Percentiles rank a stretch among this genome's conserved stretches.
phyloP scores from a whole-genome alignment of 2,113 vertebrate species.

The Myotis brandtii region DNA sequence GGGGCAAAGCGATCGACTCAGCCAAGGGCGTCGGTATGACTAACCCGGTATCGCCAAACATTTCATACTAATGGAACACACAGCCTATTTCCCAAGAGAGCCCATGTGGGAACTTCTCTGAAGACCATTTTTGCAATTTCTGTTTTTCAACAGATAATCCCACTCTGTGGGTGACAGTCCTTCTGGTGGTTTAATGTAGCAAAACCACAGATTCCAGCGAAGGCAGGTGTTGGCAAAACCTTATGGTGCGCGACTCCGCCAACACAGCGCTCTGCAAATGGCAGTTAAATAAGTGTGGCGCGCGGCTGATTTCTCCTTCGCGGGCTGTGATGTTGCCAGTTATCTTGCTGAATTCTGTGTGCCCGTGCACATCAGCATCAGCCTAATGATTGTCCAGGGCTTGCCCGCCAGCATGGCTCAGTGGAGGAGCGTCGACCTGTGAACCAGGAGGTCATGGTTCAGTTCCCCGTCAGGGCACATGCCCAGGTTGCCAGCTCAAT shows the following conservation, averaged over 20 bases:
- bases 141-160: neutral
- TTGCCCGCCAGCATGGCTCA: neutral
- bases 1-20: neutral
- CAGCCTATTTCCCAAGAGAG: neutral
- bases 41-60: neutral
- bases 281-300: neutral
- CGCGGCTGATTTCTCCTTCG: constrained; percentile 27
- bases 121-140: neutral
- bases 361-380: neutral
- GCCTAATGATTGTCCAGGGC: neutral
- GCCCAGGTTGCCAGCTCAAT: too few species aligned
- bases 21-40: neutral
- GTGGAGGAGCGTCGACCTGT: too few species aligned
- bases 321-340: neutral
- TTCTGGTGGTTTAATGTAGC: constrained; percentile 55
- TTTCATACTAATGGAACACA: neutral
- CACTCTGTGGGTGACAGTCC: neutral
- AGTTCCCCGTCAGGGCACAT: too few species aligned
- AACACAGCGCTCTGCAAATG: constrained; percentile 22
- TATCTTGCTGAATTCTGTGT: neutral
- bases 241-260: constrained; percentile 5
- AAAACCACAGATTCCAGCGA: constrained; percentile 34
- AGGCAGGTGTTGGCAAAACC: constrained; percentile 52
- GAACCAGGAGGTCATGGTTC: too few species aligned
- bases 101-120: neutral